Base-by-base conservation (phyloP, 23 tunicate species). In the Halocynthia roretzi region DNA sequence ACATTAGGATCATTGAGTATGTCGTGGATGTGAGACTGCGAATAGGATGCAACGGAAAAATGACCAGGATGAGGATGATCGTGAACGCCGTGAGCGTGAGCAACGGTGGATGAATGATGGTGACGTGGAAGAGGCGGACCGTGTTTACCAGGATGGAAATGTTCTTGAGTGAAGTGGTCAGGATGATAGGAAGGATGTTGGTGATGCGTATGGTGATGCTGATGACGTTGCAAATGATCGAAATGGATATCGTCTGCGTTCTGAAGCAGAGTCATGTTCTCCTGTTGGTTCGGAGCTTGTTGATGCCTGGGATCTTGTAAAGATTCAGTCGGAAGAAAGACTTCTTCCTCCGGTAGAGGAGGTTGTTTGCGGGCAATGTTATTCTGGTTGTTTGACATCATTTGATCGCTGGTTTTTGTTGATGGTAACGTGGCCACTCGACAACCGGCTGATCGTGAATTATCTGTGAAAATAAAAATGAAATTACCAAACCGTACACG, bases 221-320 rank as follows among this genome's bases (percentile, higher is more conserved):
- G 80, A 60, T 89, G 96, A 52, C 78, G 88, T 61, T 89, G 88
- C 66, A 89, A 80, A 76, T 71, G 96, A 56, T 89, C 96, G 19
- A 53, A 74, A 9, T 52, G 19, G 61, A 78, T 70, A 10, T 80
- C 88, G 44, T 80, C 84, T 57, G 80, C 84, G 51, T 19, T 8
- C 15, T 18, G 8, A 10, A 68, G 76, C 18, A 12, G 15, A 71
- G 21, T 52, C 15, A 18, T 15, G n/a, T 65, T 50, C n/a, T 80
- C 77, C 77, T 67, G 80, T 78, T 54, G 15, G 65, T 49, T 54
- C 17, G 55, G 50, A 15, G 70, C 48, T 15, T 40, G 10, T 15
- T 48, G 70, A 50, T 52, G 55, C 22, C 56, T 64, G 62, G 56
- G 19, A 40, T 74, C 78, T 20, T 53, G 44, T 12, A 23, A 49